A percentile compares a stretch with the other conserved stretches of the same genome.
Evolutionary conservation across 2,888 invertebrate species (phyloP).

Genomic region (Xylota segnis): DNA sequence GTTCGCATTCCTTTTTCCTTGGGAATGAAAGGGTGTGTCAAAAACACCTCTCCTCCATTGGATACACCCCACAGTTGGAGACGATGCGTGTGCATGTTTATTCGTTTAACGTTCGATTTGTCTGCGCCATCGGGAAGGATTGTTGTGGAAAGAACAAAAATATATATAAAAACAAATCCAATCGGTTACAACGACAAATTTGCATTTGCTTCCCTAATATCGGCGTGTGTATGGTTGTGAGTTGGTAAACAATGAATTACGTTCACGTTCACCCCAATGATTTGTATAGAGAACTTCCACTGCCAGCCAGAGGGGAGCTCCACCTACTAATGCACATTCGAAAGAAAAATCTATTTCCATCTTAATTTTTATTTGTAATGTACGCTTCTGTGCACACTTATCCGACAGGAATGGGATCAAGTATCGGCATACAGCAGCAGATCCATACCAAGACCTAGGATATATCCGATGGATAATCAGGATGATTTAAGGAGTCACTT

Average conservation of each 20-base stretch:
- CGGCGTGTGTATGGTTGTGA: slow-evolving; percentile 17
- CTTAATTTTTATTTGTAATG: slow-evolving; percentile 63
- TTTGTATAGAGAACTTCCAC: slow-evolving; percentile 36
- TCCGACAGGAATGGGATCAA: slow-evolving; percentile 90
- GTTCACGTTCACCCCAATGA: slow-evolving; percentile 46
- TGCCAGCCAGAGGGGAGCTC: neutral
- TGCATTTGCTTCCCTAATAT: slow-evolving; percentile 49
- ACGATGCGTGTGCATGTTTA: slow-evolving; percentile 46
- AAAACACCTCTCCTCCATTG: slow-evolving; percentile 20
- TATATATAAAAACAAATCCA: slow-evolving; percentile 53
- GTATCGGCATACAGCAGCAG: slow-evolving; percentile 96
- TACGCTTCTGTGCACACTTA: slow-evolving; percentile 47
- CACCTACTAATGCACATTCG: neutral
- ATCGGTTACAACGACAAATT: slow-evolving; percentile 64
- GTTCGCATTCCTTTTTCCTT: slow-evolving; percentile 24
- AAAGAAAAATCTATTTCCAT: slow-evolving; percentile 38
- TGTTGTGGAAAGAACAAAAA: slow-evolving; percentile 10
- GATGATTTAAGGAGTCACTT: slow-evolving; percentile 92
- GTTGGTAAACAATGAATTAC: slow-evolving; percentile 59
- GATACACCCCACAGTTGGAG: slow-evolving; percentile 8
- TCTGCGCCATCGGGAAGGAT: slow-evolving; percentile 7
- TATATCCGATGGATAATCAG: slow-evolving; percentile 90
- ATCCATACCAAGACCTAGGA: slow-evolving; percentile 94
- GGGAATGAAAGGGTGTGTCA: slow-evolving; percentile 18
- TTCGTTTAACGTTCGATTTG: slow-evolving; percentile 58